phyloP scores from a whole-genome alignment of 2,888 invertebrate genomes.

The Monoplex corrugatus region DNA sequence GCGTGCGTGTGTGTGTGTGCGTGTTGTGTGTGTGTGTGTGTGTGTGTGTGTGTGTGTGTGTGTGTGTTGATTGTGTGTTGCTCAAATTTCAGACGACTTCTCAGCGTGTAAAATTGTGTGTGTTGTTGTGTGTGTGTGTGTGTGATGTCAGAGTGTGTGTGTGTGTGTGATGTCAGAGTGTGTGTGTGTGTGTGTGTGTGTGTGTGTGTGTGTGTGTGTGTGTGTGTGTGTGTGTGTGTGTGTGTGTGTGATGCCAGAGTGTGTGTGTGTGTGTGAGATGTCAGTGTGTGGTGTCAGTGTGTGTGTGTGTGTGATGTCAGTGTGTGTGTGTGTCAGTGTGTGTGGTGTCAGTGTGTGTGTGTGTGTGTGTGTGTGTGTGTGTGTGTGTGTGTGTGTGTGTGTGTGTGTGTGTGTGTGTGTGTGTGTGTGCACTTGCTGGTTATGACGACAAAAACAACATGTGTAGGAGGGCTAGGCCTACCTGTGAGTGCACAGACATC shows the following conservation, averaged over 20 bases:
- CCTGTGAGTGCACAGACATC: too few species aligned
- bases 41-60: constrained; percentile 16
- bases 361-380: background rate
- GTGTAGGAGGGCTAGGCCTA: too few species aligned
- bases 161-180: constrained; percentile 4
- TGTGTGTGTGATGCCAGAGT: background rate
- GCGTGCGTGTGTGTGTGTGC: background rate
- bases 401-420: background rate
- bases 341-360: background rate
- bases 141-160: background rate
- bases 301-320: background rate
- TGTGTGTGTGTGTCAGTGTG: background rate
- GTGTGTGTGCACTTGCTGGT: too few species aligned
- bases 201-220: constrained; percentile 31
- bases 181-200: constrained; percentile 6
- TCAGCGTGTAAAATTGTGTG: background rate
- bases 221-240: background rate
- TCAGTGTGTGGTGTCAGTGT: too few species aligned
- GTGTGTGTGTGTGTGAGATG: background rate
- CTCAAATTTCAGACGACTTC: background rate
- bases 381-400: constrained; percentile 4
- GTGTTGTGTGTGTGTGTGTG: constrained; percentile 17
- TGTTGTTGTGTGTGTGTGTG: background rate
- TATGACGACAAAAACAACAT: too few species aligned
- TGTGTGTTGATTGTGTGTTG: background rate